Base-by-base conservation (phyloP, 2,888 invertebrate genomes). In the Orchesella flavescens region DNA sequence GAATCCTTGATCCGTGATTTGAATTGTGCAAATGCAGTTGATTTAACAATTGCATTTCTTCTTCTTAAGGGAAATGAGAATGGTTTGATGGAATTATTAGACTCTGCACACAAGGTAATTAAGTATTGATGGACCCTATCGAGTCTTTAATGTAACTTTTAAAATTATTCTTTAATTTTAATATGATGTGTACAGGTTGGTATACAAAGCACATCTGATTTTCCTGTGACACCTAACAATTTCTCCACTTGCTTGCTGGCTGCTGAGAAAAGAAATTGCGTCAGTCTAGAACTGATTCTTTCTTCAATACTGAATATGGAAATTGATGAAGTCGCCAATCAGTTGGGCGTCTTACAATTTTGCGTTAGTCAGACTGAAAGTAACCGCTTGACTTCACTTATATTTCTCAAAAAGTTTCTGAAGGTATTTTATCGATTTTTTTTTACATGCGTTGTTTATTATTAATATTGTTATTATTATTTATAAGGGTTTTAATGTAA, bases 201-300 rank as follows among this genome's bases (percentile, higher is more conserved):
- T n/a, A n/a, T 83, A 19, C 24, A 34, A 0, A 68, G 57, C 15
- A 74, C 78, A 34, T 13, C 49, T 9, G 74, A 75, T 17, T 87
- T 85, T 71, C 88, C 88, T 12, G 80, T 87, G 0, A 83, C 79
- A 3, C 23, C 83, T 12, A 72, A 53, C 0, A 84, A 80, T 49
- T 86, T 88, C 72, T 43, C 74, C 15, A 79, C 82, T 19, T 86
- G 87, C 65, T 44, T 88, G 0, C 66, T 53, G 49, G 2, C 73
- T 2, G 86, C 87, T 0, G 79, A 84, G 34, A 84, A 59, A 23
- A 84, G 81, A 46, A 69, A 76, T 13, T 23, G 21, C 10, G 19
- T 88, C 10, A 85, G 86, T 49, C 23, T 87, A 5, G 88, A 88
- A 24, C 61, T 87, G 10, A 53, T 88, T 44, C 57, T 88, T 1